phyloP scores from a whole-genome alignment of 2,888 invertebrate species.

The Schizaphis graminum region DNA sequence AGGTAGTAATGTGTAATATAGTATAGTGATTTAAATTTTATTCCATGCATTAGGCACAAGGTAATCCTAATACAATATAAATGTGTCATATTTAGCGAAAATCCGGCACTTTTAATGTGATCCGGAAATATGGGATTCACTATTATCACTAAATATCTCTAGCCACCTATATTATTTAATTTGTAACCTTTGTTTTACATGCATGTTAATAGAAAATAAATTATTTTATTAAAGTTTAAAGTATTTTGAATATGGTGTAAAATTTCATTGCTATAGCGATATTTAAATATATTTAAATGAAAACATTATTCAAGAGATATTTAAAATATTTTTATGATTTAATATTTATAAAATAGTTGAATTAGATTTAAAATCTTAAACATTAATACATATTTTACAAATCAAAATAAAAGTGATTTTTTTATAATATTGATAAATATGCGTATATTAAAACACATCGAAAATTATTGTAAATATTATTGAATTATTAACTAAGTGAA shows the following conservation, averaged over 20 bases:
- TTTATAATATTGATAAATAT: not conserved
- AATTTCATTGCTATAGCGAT: not conserved
- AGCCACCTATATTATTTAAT: not conserved
- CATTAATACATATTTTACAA: not conserved
- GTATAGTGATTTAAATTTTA: not conserved
- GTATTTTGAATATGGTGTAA: not conserved
- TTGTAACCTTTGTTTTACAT: not conserved
- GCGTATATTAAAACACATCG: not conserved
- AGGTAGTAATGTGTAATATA: not conserved
- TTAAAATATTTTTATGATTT: not conserved
- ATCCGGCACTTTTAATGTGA: not conserved
- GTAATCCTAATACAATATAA: constrained; percentile 12
- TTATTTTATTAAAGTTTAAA: not conserved
- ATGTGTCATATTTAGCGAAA: not conserved
- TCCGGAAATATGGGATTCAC: constrained; percentile 21
- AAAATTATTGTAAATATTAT: not conserved
- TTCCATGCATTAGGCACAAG: not conserved
- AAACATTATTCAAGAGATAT: not conserved
- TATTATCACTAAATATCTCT: not conserved
- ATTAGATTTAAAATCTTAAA: not conserved
- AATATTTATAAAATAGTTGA: not conserved
- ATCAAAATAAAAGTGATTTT: not conserved
- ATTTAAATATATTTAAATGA: not conserved
- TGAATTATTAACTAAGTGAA: not conserved
- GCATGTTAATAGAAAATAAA: not conserved